Conservation (phyloP, 2,113 vertebrate species). For the Cnemophilus loriae region DNA sequence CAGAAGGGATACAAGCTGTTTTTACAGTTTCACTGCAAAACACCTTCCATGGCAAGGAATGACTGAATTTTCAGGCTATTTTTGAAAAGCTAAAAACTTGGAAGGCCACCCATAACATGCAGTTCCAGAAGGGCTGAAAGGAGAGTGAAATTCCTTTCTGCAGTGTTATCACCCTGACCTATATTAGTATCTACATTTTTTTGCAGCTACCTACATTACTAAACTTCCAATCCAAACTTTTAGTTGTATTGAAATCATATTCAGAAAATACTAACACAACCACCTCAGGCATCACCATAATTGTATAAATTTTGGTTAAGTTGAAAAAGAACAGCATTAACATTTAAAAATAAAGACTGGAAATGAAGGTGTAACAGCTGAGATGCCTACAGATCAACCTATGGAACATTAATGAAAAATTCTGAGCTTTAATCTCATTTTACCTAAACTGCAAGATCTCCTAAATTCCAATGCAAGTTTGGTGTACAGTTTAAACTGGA, state of each 20-base stretch:
- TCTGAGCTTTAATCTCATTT: neutral
- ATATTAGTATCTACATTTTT: neutral
- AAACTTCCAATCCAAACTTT: neutral
- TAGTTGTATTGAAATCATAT: neutral
- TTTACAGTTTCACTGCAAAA: neutral
- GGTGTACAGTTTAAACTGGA: neutral
- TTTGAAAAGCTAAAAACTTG: neutral
- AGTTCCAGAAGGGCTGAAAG: neutral
- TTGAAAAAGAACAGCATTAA: neutral
- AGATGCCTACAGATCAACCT: neutral
- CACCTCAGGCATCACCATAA: neutral
- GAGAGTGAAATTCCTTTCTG: neutral
- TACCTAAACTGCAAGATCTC: neutral
- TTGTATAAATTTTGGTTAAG: neutral
- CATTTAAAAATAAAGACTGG: neutral
- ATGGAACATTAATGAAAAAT: neutral
- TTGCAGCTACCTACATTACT: neutral
- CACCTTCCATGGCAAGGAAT: neutral
- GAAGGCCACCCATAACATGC: neutral
- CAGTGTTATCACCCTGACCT: neutral
- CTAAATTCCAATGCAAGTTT: neutral
- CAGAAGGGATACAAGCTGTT: slow-evolving; percentile 3
- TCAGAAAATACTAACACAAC: neutral
- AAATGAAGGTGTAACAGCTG: neutral
- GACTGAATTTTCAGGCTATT: neutral